phyloP scores from a whole-genome alignment of 2,113 vertebrate species.

The Eubucco bourcierii region DNA sequence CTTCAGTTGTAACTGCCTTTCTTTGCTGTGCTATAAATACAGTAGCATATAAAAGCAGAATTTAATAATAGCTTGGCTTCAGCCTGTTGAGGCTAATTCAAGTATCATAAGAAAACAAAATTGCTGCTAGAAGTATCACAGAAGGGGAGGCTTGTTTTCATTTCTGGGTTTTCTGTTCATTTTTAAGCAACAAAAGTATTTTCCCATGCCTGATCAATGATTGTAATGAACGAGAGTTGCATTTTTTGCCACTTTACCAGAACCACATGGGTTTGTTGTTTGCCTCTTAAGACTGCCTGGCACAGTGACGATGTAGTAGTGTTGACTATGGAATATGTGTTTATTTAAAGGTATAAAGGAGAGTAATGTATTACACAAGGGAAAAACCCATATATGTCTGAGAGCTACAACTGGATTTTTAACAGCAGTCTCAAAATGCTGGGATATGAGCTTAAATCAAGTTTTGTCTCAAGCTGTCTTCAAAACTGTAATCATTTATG shows the following conservation, averaged over 20 bases:
- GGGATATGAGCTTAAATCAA: background rate
- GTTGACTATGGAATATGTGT: background rate
- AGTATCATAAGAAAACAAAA: background rate
- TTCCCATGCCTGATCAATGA: background rate
- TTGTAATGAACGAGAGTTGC: background rate
- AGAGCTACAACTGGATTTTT: background rate
- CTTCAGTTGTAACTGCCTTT: background rate
- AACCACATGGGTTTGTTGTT: background rate
- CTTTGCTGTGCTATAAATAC: background rate
- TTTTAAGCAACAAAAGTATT: background rate
- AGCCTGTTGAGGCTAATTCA: background rate
- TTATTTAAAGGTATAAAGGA: background rate
- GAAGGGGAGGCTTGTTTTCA: background rate
- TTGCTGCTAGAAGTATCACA: background rate
- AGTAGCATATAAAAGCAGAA: background rate
- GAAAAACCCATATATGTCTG: background rate
- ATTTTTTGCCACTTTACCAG: background rate
- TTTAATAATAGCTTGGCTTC: background rate
- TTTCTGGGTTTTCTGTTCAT: background rate
- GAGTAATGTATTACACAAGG: background rate
- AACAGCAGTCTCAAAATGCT: background rate
- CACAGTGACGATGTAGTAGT: background rate
- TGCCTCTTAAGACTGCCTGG: background rate
- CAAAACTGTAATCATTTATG: background rate
- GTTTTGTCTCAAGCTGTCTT: background rate